phyloP scores from a whole-genome alignment of 2,797 vertebrate genomes.

The Amazona finschi region DNA sequence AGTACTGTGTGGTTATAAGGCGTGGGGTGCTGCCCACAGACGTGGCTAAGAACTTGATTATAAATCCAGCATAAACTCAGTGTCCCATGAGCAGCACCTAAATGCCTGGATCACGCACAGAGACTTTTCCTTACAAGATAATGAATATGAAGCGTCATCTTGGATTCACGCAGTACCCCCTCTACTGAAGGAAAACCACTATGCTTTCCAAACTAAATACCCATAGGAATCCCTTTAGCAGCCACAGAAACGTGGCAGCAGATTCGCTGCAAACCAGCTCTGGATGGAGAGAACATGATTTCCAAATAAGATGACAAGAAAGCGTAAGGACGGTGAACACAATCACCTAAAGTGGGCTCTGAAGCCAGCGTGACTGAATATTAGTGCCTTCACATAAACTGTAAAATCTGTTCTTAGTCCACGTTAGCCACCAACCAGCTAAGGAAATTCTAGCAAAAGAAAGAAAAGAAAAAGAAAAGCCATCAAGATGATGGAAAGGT shows the following conservation, averaged over 20 bases:
- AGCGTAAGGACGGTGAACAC: fast-evolving
- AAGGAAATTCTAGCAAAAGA: not conserved
- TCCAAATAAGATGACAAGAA: not conserved
- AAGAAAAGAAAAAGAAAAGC: not conserved
- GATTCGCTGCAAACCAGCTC: not conserved
- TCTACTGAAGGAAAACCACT: not conserved
- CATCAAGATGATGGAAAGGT: not conserved
- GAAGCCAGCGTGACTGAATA: not conserved
- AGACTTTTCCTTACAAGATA: not conserved
- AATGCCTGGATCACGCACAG: not conserved
- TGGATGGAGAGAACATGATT: not conserved
- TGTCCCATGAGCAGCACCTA: not conserved
- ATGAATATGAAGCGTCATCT: not conserved
- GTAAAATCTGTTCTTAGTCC: not conserved
- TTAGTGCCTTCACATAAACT: not conserved
- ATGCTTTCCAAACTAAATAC: not conserved
- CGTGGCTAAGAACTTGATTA: not conserved
- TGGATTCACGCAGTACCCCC: not conserved
- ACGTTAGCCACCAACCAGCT: not conserved
- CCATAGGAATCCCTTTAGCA: not conserved
- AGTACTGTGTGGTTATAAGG: not conserved
- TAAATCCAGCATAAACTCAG: not conserved
- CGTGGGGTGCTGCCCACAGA: not conserved
- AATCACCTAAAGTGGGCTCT: not conserved
- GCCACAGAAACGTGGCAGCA: not conserved